A percentile compares a stretch with the other conserved stretches of the same genome.
These are phyloP conservation scores for Euproctis similis DNA, from an alignment of 2,888 invertebrate genomes.

Conservation along the genomic window DNA sequence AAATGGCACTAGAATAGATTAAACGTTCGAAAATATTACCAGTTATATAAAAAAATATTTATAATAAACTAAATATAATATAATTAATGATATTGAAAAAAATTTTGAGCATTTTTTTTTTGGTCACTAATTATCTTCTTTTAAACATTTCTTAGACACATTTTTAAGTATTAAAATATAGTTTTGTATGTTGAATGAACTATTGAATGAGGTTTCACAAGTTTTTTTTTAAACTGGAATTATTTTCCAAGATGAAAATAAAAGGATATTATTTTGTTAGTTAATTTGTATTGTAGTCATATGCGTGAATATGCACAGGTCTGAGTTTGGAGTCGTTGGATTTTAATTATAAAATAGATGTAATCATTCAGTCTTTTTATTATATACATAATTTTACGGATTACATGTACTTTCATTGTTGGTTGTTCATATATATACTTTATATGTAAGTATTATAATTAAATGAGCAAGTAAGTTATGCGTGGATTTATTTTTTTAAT, in stretches of 20 bases:
- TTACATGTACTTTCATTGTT: constrained; percentile 37
- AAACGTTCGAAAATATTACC: constrained; percentile 5
- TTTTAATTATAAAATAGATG: constrained; percentile 22
- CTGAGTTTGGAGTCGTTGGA: constrained; percentile 15
- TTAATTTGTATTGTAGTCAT: no score
- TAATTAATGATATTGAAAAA: not conserved
- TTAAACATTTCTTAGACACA: no score
- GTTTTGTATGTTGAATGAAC: no score
- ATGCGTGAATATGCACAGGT: no score
- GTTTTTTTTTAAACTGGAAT: no score
- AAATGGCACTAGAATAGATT: constrained; percentile 30
- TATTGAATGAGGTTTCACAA: no score
- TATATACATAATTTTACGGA: constrained; percentile 40
- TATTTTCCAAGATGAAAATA: no score
- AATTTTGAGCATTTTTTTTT: no score
- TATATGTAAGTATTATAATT: constrained; percentile 35
- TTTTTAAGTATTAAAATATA: no score
- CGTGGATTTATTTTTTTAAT: constrained; percentile 30
- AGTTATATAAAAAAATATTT: constrained; percentile 1
- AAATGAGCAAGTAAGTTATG: constrained; percentile 44
- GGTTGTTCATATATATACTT: constrained; percentile 34
- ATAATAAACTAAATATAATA: constrained; percentile 1
- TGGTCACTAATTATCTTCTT: no score
- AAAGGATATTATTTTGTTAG: no score
- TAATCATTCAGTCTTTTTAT: constrained; percentile 44